These are phyloP conservation scores for Melopsittacus undulatus DNA, from an alignment of 2,797 vertebrate species.

Conservation along the genomic window DNA sequence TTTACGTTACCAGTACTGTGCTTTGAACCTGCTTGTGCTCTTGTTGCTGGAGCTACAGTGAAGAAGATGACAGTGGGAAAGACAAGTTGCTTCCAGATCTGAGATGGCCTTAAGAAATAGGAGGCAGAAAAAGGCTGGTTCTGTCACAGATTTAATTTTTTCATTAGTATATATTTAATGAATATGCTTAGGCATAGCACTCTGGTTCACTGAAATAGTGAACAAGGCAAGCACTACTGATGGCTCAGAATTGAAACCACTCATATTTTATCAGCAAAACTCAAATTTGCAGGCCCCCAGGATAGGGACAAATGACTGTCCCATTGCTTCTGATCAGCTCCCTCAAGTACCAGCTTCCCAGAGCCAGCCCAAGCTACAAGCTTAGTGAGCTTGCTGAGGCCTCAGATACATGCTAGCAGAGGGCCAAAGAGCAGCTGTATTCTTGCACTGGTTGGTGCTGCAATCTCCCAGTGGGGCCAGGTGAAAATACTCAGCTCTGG, in stretches of 20 bases:
- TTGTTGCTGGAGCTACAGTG: neutral
- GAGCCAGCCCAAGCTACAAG: neutral
- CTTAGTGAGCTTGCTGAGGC: fast-evolving
- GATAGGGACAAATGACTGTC: neutral
- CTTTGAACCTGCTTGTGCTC: neutral
- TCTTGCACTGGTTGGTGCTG: neutral
- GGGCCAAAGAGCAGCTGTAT: neutral
- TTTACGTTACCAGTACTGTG: neutral
- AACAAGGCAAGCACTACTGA: neutral
- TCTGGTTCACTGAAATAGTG: neutral
- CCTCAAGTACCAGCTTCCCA: neutral
- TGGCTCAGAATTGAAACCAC: neutral
- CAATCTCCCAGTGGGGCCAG: too few relatives aligned
- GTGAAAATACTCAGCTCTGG: neutral
- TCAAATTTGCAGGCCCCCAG: neutral
- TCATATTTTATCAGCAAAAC: neutral
- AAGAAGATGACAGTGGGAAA: neutral
- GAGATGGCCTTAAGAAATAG: neutral
- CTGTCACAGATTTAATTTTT: neutral
- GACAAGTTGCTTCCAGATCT: neutral
- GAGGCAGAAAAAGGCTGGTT: neutral
- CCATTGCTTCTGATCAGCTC: neutral
- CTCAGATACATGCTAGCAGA: neutral
- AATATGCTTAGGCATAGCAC: neutral
- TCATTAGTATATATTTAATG: neutral